Evolutionary conservation across 2,888 invertebrate species (phyloP).

Genomic region (Tenthredo scrophulariae): DNA sequence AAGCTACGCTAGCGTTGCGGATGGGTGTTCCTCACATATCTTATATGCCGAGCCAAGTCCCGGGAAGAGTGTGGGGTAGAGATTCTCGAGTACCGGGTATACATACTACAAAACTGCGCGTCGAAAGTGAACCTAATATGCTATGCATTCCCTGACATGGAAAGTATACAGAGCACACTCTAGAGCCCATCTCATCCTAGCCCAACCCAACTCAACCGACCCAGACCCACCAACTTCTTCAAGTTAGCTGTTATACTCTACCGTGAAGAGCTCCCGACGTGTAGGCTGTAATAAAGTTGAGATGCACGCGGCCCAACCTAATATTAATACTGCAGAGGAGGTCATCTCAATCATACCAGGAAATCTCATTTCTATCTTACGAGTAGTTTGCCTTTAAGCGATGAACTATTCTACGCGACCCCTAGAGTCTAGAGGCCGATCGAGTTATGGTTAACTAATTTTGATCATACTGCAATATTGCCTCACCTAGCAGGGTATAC

Average conservation of each 20-base stretch:
- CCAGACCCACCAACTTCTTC: conserved; percentile 40
- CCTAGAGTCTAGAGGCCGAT: background rate
- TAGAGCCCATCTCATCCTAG: conserved; percentile 39
- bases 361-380: conserved; percentile 36
- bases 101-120: conserved; percentile 50
- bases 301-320: conserved; percentile 45
- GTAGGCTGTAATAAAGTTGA: conserved; percentile 50
- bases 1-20: conserved; percentile 38
- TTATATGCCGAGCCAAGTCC: conserved; percentile 35
- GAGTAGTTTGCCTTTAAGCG: conserved; percentile 28
- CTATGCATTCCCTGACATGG: conserved; percentile 51
- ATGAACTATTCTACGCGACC: conserved; percentile 12
- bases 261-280: conserved; percentile 40
- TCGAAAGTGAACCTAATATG: conserved; percentile 52
- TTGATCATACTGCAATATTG: conserved; percentile 4
- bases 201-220: conserved; percentile 38
- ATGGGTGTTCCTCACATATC: conserved; percentile 42
- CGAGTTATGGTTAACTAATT: conserved; percentile 35
- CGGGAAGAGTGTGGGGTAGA: conserved; percentile 18
- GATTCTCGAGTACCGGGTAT: conserved; percentile 40
- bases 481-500: background rate
- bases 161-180: conserved; percentile 49
- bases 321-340: conserved; percentile 45
- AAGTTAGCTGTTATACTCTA: conserved; percentile 47
- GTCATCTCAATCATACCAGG: conserved; percentile 47